These are phyloP conservation scores for Psammodynastes pulverulentus DNA, from an alignment of 2,113 vertebrate genomes.

Conservation along the genomic window DNA sequence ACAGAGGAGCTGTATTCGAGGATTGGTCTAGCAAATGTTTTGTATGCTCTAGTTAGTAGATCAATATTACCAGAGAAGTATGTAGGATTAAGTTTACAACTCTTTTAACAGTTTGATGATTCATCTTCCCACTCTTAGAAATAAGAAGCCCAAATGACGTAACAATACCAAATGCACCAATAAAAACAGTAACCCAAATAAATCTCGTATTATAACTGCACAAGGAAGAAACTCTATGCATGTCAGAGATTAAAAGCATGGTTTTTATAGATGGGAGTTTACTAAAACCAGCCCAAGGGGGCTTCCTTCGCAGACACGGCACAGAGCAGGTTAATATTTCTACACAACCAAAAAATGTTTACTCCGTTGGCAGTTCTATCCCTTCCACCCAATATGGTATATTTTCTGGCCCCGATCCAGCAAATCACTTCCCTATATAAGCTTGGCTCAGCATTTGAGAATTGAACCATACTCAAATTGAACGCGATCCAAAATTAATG, in stretches of 20 bases:
- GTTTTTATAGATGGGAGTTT: neutral
- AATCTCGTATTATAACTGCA: neutral
- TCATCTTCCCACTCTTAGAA: no score
- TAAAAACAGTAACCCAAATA: neutral
- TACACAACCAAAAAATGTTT: accelerated
- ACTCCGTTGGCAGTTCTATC: accelerated
- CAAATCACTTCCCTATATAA: neutral
- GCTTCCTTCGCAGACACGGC: accelerated
- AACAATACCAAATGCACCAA: neutral
- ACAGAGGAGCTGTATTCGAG: no score
- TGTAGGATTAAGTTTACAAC: no score
- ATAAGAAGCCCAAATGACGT: no score
- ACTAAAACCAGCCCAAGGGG: neutral
- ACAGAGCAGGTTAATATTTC: neutral
- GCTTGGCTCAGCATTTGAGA: neutral
- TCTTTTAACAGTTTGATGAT: no score
- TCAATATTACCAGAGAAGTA: no score
- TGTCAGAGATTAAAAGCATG: neutral
- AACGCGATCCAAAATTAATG: neutral
- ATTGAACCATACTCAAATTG: neutral
- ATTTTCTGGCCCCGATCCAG: constrained; percentile 4
- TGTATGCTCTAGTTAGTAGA: no score
- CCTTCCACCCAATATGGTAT: neutral
- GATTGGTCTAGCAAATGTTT: no score
- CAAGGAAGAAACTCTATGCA: neutral